These are phyloP conservation scores for Pelvicachromis taeniatus DNA, from an alignment of 2,113 vertebrate genomes.

Conservation along the genomic window DNA sequence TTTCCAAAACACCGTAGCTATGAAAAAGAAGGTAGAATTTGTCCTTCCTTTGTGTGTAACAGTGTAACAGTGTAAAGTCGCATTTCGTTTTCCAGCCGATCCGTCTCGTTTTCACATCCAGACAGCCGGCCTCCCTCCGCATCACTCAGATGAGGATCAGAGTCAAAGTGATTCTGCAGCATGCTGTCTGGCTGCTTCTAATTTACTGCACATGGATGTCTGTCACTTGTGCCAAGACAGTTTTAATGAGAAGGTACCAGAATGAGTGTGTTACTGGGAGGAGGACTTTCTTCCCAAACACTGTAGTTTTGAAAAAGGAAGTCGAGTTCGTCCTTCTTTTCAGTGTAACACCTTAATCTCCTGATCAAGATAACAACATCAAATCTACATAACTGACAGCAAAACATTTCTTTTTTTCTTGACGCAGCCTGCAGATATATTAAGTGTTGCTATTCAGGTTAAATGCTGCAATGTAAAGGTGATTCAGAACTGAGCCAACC, in stretches of 20 bases:
- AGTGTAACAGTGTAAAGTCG: too few species aligned
- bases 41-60: neutral
- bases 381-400: neutral
- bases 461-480: neutral
- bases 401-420: neutral
- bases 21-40: neutral
- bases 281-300: neutral
- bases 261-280: conserved; percentile 6
- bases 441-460: neutral
- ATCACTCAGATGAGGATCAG: neutral
- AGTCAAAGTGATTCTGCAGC: conserved; percentile 23
- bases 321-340: neutral
- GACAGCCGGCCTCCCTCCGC: neutral
- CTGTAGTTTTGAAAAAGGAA: neutral
- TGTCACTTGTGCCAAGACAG: conserved; percentile 5
- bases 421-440: neutral
- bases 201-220: conserved; percentile 19
- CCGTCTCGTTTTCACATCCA: neutral
- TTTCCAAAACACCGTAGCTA: neutral
- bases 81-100: neutral
- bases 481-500: neutral
- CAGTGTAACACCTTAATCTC: neutral
- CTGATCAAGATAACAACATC: neutral
- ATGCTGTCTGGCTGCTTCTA: conserved; percentile 30
- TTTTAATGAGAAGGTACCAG: conserved; percentile 49